Evolutionary conservation across 2,797 vertebrate species (phyloP), one percentile per base, ranked within the genome.

Genomic region (Anguilla megastoma): DNA sequence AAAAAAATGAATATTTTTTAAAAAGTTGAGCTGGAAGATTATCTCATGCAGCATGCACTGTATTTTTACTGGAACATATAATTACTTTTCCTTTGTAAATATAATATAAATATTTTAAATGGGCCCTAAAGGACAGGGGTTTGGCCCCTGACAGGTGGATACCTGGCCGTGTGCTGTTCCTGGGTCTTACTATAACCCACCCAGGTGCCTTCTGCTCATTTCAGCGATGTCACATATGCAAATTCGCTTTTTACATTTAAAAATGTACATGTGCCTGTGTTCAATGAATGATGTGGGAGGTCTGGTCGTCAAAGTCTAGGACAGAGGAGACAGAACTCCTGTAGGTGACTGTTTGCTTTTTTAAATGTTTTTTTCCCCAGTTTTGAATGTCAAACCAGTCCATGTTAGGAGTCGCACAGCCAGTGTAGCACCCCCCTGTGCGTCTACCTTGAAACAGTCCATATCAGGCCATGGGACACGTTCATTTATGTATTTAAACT

Each of bases 141-240:
- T 36, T 79, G 8, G 79, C 16, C 45, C 79, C 21, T 82, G 33
- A 48, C 45, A 18, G 21, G 45, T 45, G 24, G 5, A 50, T n/a
- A 82, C 48, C 79, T 48, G 24, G 50, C 21, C 45, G 14, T 56
- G 52, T 36, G 21, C 45, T 10, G 45, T 50, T 18, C 79, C 45
- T n/a, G 21, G 21, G 41, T 80, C 24, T 48, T 2, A 45, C 10
- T n/a, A 48, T 41, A 50, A 80, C 41, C 45, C 48, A 21, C 76
- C 76, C 45, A 48, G 76, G 76, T 82, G 79, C 79, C 79, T 82
- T 82, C 66, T 92, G 92, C 94, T 94, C 74, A 82, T 82, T 82
- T 82, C 14, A 82, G 41, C 14, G 93, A 92, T 14, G 88, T 93
- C 91, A 93, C 91, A 92, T 95, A 95, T 95, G 95, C 95, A 95